phyloP scores from a whole-genome alignment of 1,140 invertebrate genomes.

The Leucophenga varia region DNA sequence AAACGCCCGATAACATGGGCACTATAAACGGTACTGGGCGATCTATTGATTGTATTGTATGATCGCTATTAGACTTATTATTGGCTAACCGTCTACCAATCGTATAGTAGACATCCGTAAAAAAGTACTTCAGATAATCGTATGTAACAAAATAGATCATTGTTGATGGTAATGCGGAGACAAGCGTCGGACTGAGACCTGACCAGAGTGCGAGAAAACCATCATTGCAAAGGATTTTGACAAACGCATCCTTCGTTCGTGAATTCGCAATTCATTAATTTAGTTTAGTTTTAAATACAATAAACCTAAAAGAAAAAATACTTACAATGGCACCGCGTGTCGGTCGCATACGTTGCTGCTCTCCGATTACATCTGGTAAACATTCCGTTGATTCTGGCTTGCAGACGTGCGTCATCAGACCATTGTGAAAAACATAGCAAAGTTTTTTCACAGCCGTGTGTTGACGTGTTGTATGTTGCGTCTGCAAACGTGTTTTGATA shows the following conservation, averaged over 20 bases:
- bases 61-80: too few relatives aligned
- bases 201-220: constrained; percentile 92
- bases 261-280: too few relatives aligned
- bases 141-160: constrained; percentile 97
- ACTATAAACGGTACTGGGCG: constrained; percentile 66
- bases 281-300: not conserved
- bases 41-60: too few relatives aligned
- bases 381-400: constrained; percentile 60
- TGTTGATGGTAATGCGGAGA: constrained; percentile 93
- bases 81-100: too few relatives aligned
- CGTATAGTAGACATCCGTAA: constrained; percentile 61
- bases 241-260: constrained; percentile 97
- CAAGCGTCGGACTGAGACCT: constrained; percentile 91
- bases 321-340: constrained; percentile 88
- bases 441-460: constrained; percentile 83
- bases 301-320: constrained; percentile 63
- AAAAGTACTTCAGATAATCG: constrained; percentile 77
- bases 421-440: constrained; percentile 97
- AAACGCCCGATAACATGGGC: constrained; percentile 75
- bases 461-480: constrained; percentile 81
- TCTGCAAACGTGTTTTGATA: constrained; percentile 95
- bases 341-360: constrained; percentile 67
- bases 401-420: constrained; percentile 98
- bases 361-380: constrained; percentile 55
- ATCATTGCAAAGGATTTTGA: constrained; percentile 87